These are phyloP conservation scores for Azorinus chamasolen DNA, from an alignment of 2,888 invertebrate genomes.

Conservation along the genomic window DNA sequence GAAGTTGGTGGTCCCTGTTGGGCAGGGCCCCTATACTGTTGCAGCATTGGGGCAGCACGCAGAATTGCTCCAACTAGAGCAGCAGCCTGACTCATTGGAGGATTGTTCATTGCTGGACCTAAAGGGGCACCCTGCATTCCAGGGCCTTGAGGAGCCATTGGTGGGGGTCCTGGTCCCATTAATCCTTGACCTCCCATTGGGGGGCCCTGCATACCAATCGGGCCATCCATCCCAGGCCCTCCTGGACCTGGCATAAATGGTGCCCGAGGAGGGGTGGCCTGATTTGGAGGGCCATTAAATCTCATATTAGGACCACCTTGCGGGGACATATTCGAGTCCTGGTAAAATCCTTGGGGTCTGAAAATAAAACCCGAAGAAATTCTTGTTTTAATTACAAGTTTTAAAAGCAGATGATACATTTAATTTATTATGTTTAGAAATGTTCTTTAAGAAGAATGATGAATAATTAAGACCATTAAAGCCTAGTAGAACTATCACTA, in stretches of 20 bases:
- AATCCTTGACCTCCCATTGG: conserved; percentile 38
- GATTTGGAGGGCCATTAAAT: conserved; percentile 52
- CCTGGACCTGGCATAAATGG: conserved; percentile 60
- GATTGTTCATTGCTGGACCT: conserved; percentile 38
- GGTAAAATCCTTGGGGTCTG: conserved; percentile 53
- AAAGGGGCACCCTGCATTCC: conserved; percentile 51
- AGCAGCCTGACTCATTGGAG: conserved; percentile 64
- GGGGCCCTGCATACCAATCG: conserved; percentile 52
- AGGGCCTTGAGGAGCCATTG: conserved; percentile 36
- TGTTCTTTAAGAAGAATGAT: not conserved
- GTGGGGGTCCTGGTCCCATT: conserved; percentile 52
- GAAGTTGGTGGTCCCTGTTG: conserved; percentile 43
- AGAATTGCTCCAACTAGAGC: conserved; percentile 71
- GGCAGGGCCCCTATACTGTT: conserved; percentile 46
- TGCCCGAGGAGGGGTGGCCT: conserved; percentile 37
- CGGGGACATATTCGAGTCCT: conserved; percentile 32
- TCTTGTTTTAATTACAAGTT: not conserved
- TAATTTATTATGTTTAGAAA: not conserved
- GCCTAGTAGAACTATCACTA: no score
- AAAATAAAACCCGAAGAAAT: conserved; percentile 19
- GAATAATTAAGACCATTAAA: not conserved
- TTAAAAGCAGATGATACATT: not conserved
- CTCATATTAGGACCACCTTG: conserved; percentile 52
- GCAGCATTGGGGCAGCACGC: conserved; percentile 67
- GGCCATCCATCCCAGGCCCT: conserved; percentile 53